Evolutionary conservation across 2,888 invertebrate species (phyloP).

Genomic region (Micoletzkya japonica): DNA sequence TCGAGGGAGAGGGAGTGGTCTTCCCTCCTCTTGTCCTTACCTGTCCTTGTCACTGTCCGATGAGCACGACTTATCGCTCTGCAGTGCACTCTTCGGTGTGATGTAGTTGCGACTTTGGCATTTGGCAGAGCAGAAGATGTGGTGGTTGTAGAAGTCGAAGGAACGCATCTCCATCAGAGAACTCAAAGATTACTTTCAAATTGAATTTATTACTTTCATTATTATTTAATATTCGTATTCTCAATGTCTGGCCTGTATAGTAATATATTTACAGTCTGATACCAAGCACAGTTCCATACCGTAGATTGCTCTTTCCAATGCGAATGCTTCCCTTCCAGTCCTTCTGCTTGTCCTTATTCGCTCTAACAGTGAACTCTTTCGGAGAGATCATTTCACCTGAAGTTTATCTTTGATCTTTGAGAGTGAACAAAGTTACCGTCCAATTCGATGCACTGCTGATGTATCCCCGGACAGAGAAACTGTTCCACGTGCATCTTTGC

Average conservation of each 20-base stretch:
- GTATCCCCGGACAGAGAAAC: slow-evolving; percentile 67
- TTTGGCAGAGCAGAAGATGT: slow-evolving; percentile 65
- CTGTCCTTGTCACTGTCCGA: slow-evolving; percentile 29
- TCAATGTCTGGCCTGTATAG: neutral
- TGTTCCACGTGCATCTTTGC: slow-evolving; percentile 60
- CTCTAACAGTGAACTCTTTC: slow-evolving; percentile 66
- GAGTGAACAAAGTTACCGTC: slow-evolving; percentile 41
- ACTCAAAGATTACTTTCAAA: slow-evolving; percentile 43
- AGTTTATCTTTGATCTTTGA: slow-evolving; percentile 14
- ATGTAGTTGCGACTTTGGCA: slow-evolving; percentile 64
- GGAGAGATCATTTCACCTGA: slow-evolving; percentile 64
- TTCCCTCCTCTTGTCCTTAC: neutral
- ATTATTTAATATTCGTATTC: neutral
- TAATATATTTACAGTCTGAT: too few species aligned
- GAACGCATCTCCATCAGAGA: slow-evolving; percentile 65
- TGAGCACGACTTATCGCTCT: slow-evolving; percentile 21
- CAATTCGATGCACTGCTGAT: slow-evolving; percentile 66
- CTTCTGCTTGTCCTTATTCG: slow-evolving; percentile 67
- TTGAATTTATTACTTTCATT: too few species aligned
- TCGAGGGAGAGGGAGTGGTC: neutral
- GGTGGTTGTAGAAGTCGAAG: slow-evolving; percentile 66
- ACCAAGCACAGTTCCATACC: slow-evolving; percentile 36
- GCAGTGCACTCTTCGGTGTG: slow-evolving; percentile 40
- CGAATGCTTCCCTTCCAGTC: slow-evolving; percentile 68
- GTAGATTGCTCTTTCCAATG: slow-evolving; percentile 62